phyloP scores from a whole-genome alignment of 1,140 invertebrate species.

The Aradophagus sp. region DNA sequence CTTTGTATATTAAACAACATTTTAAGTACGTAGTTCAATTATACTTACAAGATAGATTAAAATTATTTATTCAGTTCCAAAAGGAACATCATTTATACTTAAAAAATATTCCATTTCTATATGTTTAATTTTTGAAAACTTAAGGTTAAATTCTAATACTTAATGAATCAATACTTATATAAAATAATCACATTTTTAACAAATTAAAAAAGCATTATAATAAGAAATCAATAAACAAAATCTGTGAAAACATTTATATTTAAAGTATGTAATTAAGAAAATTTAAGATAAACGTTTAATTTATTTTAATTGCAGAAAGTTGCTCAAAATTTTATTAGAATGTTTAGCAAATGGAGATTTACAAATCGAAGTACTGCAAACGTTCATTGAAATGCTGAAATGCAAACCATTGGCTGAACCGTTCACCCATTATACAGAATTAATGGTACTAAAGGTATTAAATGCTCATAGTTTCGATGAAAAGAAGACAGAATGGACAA shows the following conservation, averaged over 20 bases:
- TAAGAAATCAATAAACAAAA: no score
- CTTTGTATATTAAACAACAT: slow-evolving; percentile 72
- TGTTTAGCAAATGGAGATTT: slow-evolving; percentile 81
- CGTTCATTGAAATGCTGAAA: slow-evolving; percentile 87
- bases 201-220: no score
- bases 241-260: no score
- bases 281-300: neutral
- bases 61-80: no score
- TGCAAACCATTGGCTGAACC: slow-evolving; percentile 82
- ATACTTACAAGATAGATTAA: no score
- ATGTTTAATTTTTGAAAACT: no score
- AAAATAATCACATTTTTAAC: no score
- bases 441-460: slow-evolving; percentile 90
- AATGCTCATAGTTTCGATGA: slow-evolving; percentile 82
- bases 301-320: slow-evolving; percentile 75
- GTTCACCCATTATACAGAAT: slow-evolving; percentile 90
- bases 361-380: slow-evolving; percentile 83
- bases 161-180: no score
- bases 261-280: no score
- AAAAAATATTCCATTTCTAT: no score
- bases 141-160: no score
- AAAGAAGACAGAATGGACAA: slow-evolving; percentile 59
- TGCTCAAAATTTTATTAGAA: slow-evolving; percentile 84
- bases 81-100: no score
- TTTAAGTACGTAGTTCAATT: slow-evolving; percentile 75